Evolutionary conservation across 2,113 vertebrate species (phyloP).

Genomic region (Colossoma macropomum): DNA sequence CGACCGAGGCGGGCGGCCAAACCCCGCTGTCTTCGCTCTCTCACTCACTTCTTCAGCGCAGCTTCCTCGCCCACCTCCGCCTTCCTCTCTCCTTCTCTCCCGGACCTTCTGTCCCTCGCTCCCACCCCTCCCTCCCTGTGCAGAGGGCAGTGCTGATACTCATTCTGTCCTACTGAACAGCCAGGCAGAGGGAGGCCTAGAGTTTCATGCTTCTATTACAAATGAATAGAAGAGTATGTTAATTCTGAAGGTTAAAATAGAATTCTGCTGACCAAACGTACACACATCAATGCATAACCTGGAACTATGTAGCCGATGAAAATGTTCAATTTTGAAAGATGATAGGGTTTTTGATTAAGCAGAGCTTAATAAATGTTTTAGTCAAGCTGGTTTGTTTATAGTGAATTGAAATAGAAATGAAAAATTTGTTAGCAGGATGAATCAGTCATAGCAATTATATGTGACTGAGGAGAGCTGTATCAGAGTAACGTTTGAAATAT

Average conservation of each 20-base stretch:
- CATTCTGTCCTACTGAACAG: conserved; percentile 63
- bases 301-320: neutral
- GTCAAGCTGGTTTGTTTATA: too few species aligned
- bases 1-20: conserved; percentile 9
- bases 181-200: conserved; percentile 53
- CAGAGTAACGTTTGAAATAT: too few species aligned
- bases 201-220: neutral
- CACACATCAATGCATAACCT: neutral
- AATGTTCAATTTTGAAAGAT: too few species aligned
- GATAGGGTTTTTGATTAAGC: too few species aligned
- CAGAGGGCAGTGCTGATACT: conserved; percentile 60
- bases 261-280: neutral
- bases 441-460: too few species aligned
- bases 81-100: conserved; percentile 29
- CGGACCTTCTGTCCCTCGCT: conserved; percentile 67
- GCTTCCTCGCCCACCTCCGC: neutral
- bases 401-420: too few species aligned
- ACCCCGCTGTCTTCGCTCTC: neutral
- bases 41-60: neutral
- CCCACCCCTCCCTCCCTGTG: conserved; percentile 65
- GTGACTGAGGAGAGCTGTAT: too few species aligned
- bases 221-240: neutral
- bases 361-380: too few species aligned
- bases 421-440: too few species aligned
- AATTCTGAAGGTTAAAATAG: neutral